Base-by-base conservation (phyloP, 2,797 vertebrate species). In the Manis pentadactyla region DNA sequence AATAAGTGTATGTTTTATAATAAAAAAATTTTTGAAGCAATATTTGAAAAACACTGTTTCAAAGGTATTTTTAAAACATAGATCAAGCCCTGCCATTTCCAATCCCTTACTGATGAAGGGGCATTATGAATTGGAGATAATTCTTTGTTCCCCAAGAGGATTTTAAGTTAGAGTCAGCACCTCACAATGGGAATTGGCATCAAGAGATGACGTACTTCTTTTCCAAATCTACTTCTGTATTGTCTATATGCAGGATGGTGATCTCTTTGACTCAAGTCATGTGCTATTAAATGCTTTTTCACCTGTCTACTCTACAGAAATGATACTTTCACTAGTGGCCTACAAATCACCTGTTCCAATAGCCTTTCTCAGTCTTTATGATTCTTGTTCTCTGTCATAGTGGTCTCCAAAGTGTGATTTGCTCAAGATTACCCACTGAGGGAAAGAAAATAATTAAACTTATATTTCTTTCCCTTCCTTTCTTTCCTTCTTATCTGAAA, bases 371-470 rank as follows among this genome's bases (percentile, higher is more conserved):
- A 15, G 21, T 49, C 37, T 64, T 88, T 53, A 23, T 61, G 57
- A 57, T 78, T 91, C 66, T 91, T 88, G 23, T 78, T 75, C 37
- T 75, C 34, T 75, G 64, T 49, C 46, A 53, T 23, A 71, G 12
- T 95, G 10, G 25, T 86, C 18, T 90, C 75, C 74, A 85, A 53
- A 39, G 21, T 86, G 57, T 81, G 66, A 74, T 90, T 64, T 96
- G 81, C 49, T 74, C n/a, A 83, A 37, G 46, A 64, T 68, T 55
- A 79, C 15, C 5, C 15, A n/a, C 0, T 89, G n/a, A 81, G 57
- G 37, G 29, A 82, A 92, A 96, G 46, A 86, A 94, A 94, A 69
- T 61, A 77, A 68, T 66, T 78, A 79, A 84, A 34, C 51, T 49
- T 46, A 11, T 23, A 12, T 27, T 90, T 73, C 14, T 74, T 69